Conservation (phyloP, 1,140 invertebrate species). For the Choristoneura fumiferana region DNA sequence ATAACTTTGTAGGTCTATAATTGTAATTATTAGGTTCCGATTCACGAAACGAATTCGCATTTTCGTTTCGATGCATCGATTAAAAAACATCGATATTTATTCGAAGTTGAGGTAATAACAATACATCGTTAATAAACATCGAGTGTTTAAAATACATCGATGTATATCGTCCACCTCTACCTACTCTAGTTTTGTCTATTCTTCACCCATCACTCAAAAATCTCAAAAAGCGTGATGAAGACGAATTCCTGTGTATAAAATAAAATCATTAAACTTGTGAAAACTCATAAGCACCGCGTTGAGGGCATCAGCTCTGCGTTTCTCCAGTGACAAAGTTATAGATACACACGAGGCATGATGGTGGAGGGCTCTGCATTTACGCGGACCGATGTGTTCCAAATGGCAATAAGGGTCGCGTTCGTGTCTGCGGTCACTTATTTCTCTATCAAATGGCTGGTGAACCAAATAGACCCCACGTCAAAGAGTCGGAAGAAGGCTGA, state of each 20-base stretch:
- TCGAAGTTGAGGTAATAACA: too few relatives aligned
- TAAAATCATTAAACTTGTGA: constrained; percentile 8
- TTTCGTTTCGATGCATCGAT: too few relatives aligned
- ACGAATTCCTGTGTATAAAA: constrained; percentile 19
- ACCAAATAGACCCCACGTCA: constrained; percentile 89
- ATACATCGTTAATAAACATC: too few relatives aligned
- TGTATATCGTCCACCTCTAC: too few relatives aligned
- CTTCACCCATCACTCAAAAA: constrained; percentile 19
- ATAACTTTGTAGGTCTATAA: too few relatives aligned
- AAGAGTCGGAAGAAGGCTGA: constrained; percentile 90
- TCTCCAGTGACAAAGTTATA: constrained; percentile 27
- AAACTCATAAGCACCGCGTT: constrained; percentile 31
- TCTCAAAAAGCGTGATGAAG: constrained; percentile 22
- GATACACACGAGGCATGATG: constrained; percentile 59
- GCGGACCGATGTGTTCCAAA: constrained; percentile 83
- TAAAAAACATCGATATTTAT: too few relatives aligned
- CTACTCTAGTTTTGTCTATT: constrained; percentile 19
- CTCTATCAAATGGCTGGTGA: constrained; percentile 92
- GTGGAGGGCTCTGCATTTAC: constrained; percentile 79
- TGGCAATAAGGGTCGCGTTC: constrained; percentile 87
- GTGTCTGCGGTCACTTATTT: constrained; percentile 92
- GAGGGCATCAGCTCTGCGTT: constrained; percentile 23
- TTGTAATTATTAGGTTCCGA: too few relatives aligned
- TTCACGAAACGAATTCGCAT: too few relatives aligned
- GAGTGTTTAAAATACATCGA: too few relatives aligned